Evolutionary conservation across 30 jellyfish, hydroid and myxozoan species (phyloP).

Genomic region (Mastigias papua): DNA sequence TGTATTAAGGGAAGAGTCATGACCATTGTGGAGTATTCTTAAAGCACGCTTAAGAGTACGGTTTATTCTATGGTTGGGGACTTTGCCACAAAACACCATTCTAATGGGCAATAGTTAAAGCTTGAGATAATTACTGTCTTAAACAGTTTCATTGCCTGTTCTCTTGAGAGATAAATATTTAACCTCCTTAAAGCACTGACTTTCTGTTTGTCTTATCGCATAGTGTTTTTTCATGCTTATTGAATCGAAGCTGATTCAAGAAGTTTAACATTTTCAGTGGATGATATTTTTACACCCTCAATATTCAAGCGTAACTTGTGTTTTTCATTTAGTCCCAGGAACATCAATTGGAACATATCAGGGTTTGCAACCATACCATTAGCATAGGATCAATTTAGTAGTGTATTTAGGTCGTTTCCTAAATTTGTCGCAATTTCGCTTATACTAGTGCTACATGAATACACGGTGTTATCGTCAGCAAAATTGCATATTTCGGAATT

Average conservation of each 20-base stretch:
- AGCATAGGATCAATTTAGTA: too few relatives aligned
- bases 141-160: not conserved
- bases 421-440: not conserved
- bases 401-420: not conserved
- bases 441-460: not conserved
- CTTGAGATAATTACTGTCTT: not conserved
- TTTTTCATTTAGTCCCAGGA: too few relatives aligned
- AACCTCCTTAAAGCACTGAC: slow-evolving; percentile 26
- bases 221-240: not conserved
- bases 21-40: too few relatives aligned
- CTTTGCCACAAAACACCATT: not conserved
- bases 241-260: slow-evolving; percentile 14
- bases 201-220: not conserved
- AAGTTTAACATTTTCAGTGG: slow-evolving; percentile 5
- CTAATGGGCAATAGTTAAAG: too few relatives aligned
- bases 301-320: too few relatives aligned
- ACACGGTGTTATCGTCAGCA: not conserved
- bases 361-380: too few relatives aligned
- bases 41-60: not conserved
- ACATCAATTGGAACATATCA: too few relatives aligned
- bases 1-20: too few relatives aligned
- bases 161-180: slow-evolving; percentile 1
- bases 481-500: not conserved
- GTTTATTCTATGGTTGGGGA: not conserved
- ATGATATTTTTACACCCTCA: too few relatives aligned